Conservation (phyloP, 2,888 invertebrate species). For the Ellobium chinense region DNA sequence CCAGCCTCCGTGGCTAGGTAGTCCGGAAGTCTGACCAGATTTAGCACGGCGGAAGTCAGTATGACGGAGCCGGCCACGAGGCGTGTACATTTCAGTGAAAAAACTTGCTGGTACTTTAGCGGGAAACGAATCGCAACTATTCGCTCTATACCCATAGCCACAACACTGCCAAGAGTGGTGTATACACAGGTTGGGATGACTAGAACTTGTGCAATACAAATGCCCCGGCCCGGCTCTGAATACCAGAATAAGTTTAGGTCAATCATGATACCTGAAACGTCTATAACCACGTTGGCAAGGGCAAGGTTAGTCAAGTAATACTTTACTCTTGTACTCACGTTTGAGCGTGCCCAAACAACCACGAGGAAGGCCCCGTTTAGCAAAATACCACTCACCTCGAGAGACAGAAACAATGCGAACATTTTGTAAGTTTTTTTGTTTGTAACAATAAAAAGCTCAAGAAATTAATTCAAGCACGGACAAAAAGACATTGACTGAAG, state of each 20-base stretch:
- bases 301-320: neutral
- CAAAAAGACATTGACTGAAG: no score
- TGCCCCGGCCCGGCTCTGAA: neutral
- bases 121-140: neutral
- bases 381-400: neutral
- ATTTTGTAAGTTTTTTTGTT: no score
- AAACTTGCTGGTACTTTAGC: neutral
- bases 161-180: neutral
- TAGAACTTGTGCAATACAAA: neutral
- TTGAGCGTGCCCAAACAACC: neutral
- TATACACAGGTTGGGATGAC: neutral
- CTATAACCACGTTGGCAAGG: neutral
- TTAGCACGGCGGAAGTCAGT: neutral
- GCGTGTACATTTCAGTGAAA: neutral
- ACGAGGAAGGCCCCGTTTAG: neutral
- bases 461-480: no score
- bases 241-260: neutral
- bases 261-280: neutral
- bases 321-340: neutral
- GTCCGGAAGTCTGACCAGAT: neutral
- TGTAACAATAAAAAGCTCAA: no score
- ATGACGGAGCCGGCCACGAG: neutral
- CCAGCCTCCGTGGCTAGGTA: neutral
- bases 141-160: neutral
- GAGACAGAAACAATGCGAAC: no score